These are phyloP conservation scores for Mallotus villosus DNA, from an alignment of 2,797 vertebrate genomes.

Conservation along the genomic window DNA sequence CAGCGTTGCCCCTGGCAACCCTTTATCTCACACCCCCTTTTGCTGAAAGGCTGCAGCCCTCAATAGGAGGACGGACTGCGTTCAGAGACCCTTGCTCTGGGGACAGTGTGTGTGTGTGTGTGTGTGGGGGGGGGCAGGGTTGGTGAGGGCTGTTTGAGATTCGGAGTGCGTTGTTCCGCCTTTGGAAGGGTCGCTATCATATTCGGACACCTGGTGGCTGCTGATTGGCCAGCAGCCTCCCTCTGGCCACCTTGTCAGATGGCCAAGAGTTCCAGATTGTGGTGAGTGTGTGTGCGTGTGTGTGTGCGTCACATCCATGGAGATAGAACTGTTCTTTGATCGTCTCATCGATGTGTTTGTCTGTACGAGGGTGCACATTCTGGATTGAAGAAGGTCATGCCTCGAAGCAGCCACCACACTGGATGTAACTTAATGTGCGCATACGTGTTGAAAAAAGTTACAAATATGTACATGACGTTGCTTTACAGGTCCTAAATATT, in stretches of 20 bases:
- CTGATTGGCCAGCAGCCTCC: slow-evolving; percentile 70
- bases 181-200: slow-evolving; percentile 72
- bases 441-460: slow-evolving; percentile 66
- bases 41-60: slow-evolving; percentile 46
- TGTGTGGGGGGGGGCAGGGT: background rate
- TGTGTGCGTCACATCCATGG: slow-evolving; percentile 29
- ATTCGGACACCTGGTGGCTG: slow-evolving; percentile 73
- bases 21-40: slow-evolving; percentile 44
- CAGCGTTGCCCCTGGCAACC: background rate
- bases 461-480: slow-evolving; percentile 69
- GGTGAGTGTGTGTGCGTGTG: slow-evolving; percentile 12
- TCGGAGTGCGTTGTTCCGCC: slow-evolving; percentile 54
- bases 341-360: slow-evolving; percentile 50
- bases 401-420: slow-evolving; percentile 39
- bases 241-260: slow-evolving; percentile 60
- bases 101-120: background rate
- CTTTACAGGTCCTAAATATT: slow-evolving; percentile 76
- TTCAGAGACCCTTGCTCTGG: background rate
- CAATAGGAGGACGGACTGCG: slow-evolving; percentile 42
- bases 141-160: slow-evolving; percentile 59
- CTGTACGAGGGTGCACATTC: slow-evolving; percentile 3
- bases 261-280: slow-evolving; percentile 40
- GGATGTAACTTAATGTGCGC: slow-evolving; percentile 67
- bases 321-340: slow-evolving; percentile 47
- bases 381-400: slow-evolving; percentile 54